Base-by-base conservation (phyloP, 2,888 invertebrate species). In the Eupithecia subfuscata region DNA sequence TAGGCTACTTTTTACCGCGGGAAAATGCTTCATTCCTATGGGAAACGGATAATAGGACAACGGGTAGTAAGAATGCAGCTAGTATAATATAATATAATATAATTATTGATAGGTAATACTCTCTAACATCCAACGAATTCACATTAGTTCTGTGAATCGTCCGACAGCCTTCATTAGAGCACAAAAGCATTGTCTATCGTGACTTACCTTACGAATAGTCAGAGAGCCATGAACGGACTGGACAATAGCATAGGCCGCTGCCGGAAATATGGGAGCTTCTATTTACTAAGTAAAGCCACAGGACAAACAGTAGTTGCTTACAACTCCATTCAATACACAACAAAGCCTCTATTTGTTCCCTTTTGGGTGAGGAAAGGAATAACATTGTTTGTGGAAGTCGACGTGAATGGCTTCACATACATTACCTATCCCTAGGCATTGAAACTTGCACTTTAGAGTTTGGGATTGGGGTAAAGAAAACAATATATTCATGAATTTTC, bases 181-280 rank as follows among this genome's bases (percentile, higher is more conserved):
- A 92, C 92, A 92, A 93, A 90, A 86, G 93, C 88, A 84, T 85
- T 86, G 90, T 90, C 92, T 91, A 92, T 91, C 91, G 88, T 89
- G 90, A 91, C 90, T 91, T 88, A 88, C 86, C 87, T 90, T 89
- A 89, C 91, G 91, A 91, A 92, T 91, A 91, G 89, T 86, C 86
- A 84, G 85, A 85, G 88, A 89, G 89, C 83, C 68, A 45, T 25
- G 86, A 83, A 84, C 82, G 81, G 83, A 81, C 84, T 84, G 89
- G 89, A 91, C 89, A 90, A 90, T 84, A 76, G 83, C 77, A 77
- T 1, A 81, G 78, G 81, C 83, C 80, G 80, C 81, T 76, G 76
- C 82, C 82, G 84, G 82, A 86, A 86, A 83, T 84, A 81, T 82
- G 75, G 70, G 78, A 65, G 82, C 75, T 74, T 83, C 83, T 85